Evolutionary conservation across 2,113 vertebrate genomes (phyloP).

Genomic region (Myiozetetes cayanensis): DNA sequence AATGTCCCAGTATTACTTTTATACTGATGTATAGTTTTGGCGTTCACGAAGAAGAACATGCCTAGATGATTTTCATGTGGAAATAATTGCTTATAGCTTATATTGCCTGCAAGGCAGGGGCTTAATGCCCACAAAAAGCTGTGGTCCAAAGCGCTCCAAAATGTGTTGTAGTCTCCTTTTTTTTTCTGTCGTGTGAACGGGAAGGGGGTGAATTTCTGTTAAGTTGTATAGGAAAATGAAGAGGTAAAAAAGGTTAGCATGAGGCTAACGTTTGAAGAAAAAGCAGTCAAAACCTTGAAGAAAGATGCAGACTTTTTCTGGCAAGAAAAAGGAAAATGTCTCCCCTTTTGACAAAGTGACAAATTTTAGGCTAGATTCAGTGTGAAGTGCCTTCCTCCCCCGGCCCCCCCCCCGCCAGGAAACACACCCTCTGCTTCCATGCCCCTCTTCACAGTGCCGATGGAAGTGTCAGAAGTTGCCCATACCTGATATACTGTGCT

Average conservation of each 20-base stretch:
- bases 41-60: accelerated
- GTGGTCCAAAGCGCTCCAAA: not conserved
- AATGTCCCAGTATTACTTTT: accelerated
- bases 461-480: not conserved
- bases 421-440: not conserved
- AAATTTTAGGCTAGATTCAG: not conserved
- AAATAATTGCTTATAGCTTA: not conserved
- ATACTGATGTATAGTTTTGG: not conserved
- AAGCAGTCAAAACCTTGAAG: not conserved
- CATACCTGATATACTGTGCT: accelerated
- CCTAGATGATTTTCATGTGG: accelerated
- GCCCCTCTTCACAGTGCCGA: not conserved
- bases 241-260: not conserved
- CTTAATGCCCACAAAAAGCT: not conserved
- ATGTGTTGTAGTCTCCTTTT: no score
- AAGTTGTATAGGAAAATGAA: not conserved
- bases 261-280: not conserved
- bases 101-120: no score
- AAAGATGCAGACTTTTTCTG: not conserved
- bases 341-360: not conserved
- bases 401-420: accelerated
- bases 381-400: not conserved
- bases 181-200: accelerated
- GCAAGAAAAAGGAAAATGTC: not conserved
- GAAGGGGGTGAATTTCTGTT: not conserved